Evolutionary conservation across 35 echinoderm and acorn worm species (phyloP), one percentile per base, ranked within the genome.

Genomic region (Apostichopus parvimensis): DNA sequence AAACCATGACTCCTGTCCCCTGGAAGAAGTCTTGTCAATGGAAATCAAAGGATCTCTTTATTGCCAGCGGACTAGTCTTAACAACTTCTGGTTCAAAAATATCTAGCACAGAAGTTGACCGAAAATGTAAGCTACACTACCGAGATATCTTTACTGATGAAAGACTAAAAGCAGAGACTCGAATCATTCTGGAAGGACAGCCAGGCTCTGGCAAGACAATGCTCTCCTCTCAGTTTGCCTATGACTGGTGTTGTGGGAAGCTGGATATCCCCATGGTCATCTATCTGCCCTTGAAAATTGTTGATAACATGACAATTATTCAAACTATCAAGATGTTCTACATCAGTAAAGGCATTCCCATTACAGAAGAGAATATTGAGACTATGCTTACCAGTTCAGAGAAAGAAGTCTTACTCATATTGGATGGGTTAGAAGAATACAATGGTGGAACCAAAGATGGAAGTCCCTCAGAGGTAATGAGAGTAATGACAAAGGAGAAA

Each of bases 371-470:
- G 15, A 20, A 82, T 13, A 56, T 82, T 15, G 80, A 56, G 56
- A 4, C 11, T 10, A 34, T 82, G 4, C 45, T 82, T 54, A n/a
- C 55, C 52, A 82, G 55, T 55, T 9, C 54, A 56, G 53, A 55
- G 80, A 56, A 56, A 0, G 13, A 17, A 56, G 5, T 28, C 6
- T 57, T 18, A 17, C 4, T 82, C 8, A 9, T 82, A 82, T 13
- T 82, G 34, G 80, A 82, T 82, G 80, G 80, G 17, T 56, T 56
- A 57, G 80, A 82, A 82, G 80, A 56, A 21, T 82, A 82, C 52
- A 82, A 6, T 15, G 80, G 26, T 56, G 20, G 80, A 57, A 45
- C 52, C 4, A 82, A 53, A 82, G 17, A 82, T n/a, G 53, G 17
- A 11, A 18, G 20, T 56, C 79, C 52, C 11, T 82, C 80, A 56